phyloP scores from a whole-genome alignment of 2,113 vertebrate species.

The Toxotes jaculatrix region DNA sequence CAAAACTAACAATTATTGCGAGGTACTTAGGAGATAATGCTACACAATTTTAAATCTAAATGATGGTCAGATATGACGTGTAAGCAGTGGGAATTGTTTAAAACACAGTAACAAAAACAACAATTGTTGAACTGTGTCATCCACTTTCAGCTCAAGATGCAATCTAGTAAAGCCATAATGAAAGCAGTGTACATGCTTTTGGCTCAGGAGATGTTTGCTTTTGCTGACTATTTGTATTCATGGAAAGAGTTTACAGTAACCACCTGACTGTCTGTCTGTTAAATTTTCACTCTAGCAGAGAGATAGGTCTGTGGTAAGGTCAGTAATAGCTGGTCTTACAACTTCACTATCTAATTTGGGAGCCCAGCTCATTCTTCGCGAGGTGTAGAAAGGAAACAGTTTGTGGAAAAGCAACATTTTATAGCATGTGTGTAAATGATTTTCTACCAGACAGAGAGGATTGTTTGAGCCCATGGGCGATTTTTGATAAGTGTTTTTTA shows the following conservation, averaged over 20 bases:
- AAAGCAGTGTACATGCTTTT: background rate
- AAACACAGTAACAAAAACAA: background rate
- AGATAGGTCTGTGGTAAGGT: slow-evolving; percentile 42
- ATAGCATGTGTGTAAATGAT: background rate
- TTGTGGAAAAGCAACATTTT: slow-evolving; percentile 13
- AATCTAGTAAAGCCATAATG: slow-evolving; percentile 4
- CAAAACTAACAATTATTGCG: background rate
- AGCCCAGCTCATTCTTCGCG: slow-evolving; percentile 36
- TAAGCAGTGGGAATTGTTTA: background rate
- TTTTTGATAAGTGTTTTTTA: background rate
- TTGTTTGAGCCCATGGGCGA: background rate
- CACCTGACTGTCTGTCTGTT: slow-evolving; percentile 15
- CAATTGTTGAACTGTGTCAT: background rate
- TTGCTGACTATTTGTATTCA: slow-evolving; percentile 37
- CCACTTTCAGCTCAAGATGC: background rate
- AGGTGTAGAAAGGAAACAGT: slow-evolving; percentile 16
- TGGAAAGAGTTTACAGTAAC: slow-evolving; percentile 40
- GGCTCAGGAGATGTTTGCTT: background rate
- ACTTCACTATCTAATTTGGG: slow-evolving; percentile 42
- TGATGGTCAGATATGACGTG: background rate
- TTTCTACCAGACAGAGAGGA: slow-evolving; percentile 3
- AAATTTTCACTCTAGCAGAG: slow-evolving; percentile 27
- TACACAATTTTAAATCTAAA: background rate
- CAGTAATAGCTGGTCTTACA: slow-evolving; percentile 49
- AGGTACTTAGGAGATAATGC: background rate